These are phyloP conservation scores for Microtus ochrogaster DNA, from an alignment of 2,113 vertebrate species.

Conservation along the genomic window DNA sequence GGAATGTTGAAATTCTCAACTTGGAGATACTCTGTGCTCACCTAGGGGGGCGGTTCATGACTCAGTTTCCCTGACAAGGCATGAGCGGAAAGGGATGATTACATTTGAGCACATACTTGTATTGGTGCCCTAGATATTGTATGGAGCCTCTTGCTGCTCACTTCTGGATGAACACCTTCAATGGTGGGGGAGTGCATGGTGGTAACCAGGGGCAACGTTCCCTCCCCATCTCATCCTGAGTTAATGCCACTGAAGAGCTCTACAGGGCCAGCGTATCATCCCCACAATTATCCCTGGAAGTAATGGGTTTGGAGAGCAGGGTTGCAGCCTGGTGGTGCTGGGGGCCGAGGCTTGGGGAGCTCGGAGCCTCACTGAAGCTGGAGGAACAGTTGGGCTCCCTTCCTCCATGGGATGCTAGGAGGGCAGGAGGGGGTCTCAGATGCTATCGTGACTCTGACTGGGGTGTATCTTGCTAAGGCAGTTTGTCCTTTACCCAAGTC, in stretches of 20 bases:
- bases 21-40: neutral
- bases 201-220: constrained; percentile 77
- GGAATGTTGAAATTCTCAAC: neutral
- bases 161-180: constrained; percentile 45
- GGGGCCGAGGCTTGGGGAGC: neutral
- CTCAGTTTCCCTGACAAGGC: constrained; percentile 35
- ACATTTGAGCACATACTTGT: neutral
- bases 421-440: neutral
- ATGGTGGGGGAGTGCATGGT: neutral
- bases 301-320: constrained; percentile 75
- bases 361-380: neutral
- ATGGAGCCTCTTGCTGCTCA: neutral
- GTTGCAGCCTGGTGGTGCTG: neutral
- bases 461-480: neutral
- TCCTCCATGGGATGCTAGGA: neutral
- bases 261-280: constrained; percentile 66
- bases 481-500: neutral
- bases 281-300: constrained; percentile 76
- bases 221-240: constrained; percentile 45
- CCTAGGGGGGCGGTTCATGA: neutral
- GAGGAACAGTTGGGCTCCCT: neutral
- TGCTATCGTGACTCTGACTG: neutral
- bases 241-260: constrained; percentile 77
- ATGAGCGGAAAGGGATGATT: neutral
- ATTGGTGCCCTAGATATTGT: constrained; percentile 10